Percentiles rank a stretch among this genome's conserved stretches.
phyloP scores from a whole-genome alignment of 2,797 vertebrate genomes.

The Chanos chanos region DNA sequence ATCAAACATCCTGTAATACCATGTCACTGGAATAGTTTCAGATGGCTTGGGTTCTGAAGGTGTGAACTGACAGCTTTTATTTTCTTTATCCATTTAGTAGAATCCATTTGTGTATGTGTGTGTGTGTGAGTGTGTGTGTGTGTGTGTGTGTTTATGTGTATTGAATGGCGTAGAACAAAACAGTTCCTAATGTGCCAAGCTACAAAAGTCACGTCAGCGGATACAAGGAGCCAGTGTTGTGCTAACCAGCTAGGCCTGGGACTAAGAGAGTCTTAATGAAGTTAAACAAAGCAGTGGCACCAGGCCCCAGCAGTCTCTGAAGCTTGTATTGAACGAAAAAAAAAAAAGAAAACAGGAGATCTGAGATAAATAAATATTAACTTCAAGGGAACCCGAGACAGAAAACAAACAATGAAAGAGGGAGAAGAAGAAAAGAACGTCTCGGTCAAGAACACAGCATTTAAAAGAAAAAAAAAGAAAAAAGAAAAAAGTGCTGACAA shows the following conservation, averaged over 20 bases:
- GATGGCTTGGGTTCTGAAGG: background rate
- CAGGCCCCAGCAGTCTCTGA: conserved; percentile 77
- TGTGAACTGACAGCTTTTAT: background rate
- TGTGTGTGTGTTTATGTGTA: background rate
- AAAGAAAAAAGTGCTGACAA: conserved; percentile 90
- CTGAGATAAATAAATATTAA: conserved; percentile 89
- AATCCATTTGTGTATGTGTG: no score
- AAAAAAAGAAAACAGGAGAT: conserved; percentile 64
- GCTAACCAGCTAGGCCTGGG: conserved; percentile 72
- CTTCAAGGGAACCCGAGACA: conserved; percentile 62
- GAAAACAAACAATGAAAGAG: conserved; percentile 66
- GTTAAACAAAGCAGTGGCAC: conserved; percentile 78
- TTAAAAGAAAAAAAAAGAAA: no score
- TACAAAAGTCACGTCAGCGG: conserved; percentile 72
- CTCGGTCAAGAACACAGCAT: conserved; percentile 73
- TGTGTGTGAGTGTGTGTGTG: no score
- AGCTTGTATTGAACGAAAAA: conserved; percentile 74
- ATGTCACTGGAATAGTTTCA: background rate
- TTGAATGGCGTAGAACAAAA: conserved; percentile 7
- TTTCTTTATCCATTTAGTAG: background rate
- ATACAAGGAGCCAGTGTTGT: conserved; percentile 68
- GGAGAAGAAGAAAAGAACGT: conserved; percentile 32
- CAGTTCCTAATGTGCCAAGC: conserved; percentile 39
- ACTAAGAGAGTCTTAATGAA: conserved; percentile 85
- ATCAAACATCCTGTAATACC: no score